phyloP scores from a whole-genome alignment of 1,140 invertebrate species.

The Triops cancriformis region DNA sequence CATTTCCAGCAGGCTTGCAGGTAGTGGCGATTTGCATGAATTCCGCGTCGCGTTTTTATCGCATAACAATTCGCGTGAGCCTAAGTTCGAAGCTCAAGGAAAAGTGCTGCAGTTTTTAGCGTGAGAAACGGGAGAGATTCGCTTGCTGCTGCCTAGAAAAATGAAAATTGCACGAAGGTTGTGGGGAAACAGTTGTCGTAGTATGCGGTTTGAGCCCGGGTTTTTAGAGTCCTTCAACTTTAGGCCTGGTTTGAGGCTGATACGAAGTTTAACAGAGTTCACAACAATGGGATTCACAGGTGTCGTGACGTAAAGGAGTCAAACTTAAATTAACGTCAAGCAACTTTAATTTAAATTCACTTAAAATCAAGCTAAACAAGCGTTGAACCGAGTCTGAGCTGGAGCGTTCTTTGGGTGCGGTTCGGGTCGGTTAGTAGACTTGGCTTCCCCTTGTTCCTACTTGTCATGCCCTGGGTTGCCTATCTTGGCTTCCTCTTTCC shows the following conservation, averaged over 20 bases:
- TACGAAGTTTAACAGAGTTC: not conserved
- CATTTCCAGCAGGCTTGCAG: not conserved
- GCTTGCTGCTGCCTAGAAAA: not conserved
- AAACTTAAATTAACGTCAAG: not conserved
- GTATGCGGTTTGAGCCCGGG: not conserved
- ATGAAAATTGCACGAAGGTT: not conserved
- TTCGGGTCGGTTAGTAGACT: not conserved
- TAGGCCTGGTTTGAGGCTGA: no score
- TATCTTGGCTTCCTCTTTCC: not conserved
- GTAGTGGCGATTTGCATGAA: conserved; percentile 3
- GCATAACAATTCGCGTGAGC: not conserved
- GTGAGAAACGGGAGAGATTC: not conserved
- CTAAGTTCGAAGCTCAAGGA: not conserved
- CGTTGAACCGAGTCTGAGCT: conserved; percentile 12
- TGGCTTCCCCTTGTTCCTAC: not conserved
- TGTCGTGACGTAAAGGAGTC: not conserved
- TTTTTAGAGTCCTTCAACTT: not conserved
- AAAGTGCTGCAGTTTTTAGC: not conserved
- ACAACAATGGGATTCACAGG: not conserved
- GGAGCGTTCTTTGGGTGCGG: conserved; percentile 7
- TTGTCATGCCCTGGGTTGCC: not conserved
- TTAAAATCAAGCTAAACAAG: not conserved
- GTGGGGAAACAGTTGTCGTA: not conserved
- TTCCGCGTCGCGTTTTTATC: not conserved
- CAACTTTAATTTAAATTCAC: not conserved